Evolutionary conservation across 2,113 vertebrate species (phyloP).

Genomic region (Hiodon alosoides): DNA sequence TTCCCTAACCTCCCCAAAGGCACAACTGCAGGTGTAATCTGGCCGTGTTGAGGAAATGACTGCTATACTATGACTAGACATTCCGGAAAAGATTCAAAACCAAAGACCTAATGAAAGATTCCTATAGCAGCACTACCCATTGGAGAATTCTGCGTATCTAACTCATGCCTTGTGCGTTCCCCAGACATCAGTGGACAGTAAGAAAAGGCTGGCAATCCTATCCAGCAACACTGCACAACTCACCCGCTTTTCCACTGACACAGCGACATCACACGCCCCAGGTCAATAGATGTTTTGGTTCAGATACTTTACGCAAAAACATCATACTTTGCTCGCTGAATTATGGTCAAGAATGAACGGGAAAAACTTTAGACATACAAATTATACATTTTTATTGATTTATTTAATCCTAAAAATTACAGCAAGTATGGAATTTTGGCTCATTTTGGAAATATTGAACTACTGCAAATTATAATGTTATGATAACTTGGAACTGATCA

Average conservation of each 20-base stretch:
- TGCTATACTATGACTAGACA: slow-evolving; percentile 5
- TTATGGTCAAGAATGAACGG: not conserved
- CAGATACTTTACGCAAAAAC: not conserved
- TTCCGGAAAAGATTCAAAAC: slow-evolving; percentile 6
- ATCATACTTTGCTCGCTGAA: not conserved
- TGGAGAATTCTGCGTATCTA: not conserved
- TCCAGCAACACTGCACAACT: not conserved
- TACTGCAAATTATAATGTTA: too few relatives aligned
- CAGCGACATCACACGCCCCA: not conserved
- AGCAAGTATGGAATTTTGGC: too few relatives aligned
- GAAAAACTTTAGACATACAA: not conserved
- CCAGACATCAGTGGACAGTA: not conserved
- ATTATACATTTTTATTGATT: not conserved
- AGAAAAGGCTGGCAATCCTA: not conserved
- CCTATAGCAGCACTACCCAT: not conserved
- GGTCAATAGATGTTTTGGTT: not conserved
- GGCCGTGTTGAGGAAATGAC: slow-evolving; percentile 14
- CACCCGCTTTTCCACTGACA: not conserved
- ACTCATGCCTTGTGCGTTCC: not conserved
- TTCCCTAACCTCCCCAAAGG: not conserved
- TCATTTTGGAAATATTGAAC: too few relatives aligned
- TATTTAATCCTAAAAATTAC: too few relatives aligned
- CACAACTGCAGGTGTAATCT: slow-evolving; percentile 17
- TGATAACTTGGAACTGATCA: too few relatives aligned
- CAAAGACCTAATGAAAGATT: not conserved